Conservation (phyloP, 2,888 invertebrate species). For the Labia minor region DNA sequence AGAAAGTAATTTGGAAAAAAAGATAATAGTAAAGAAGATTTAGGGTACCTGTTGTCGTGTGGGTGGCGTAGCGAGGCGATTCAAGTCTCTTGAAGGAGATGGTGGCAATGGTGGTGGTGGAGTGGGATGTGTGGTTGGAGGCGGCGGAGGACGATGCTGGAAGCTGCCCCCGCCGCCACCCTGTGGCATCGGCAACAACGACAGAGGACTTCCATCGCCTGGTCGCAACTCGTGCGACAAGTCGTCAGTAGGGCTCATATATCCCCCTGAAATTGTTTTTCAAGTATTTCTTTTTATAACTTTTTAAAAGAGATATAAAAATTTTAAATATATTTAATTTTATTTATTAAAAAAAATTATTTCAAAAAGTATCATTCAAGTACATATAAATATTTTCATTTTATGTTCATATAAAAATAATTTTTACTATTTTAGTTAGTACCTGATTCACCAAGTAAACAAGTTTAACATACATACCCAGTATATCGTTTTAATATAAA, state of each 20-base stretch:
- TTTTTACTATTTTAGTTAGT: no score
- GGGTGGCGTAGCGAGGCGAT: not conserved
- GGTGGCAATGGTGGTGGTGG: not conserved
- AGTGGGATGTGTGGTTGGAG: slow-evolving; percentile 22
- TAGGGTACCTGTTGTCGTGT: not conserved
- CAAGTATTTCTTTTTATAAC: not conserved
- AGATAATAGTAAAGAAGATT: not conserved
- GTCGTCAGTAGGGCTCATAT: slow-evolving; percentile 41
- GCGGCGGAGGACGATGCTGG: slow-evolving; percentile 21
- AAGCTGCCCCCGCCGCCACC: not conserved
- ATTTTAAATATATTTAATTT: not conserved
- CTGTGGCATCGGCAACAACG: slow-evolving; percentile 13
- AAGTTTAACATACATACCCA: no score
- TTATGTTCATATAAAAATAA: no score
- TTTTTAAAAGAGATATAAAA: not conserved
- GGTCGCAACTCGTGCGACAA: slow-evolving; percentile 56
- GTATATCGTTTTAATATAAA: no score
- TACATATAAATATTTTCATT: no score
- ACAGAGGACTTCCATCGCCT: slow-evolving; percentile 26
- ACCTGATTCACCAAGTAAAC: no score
- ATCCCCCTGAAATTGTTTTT: not conserved
- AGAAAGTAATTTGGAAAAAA: not conserved
- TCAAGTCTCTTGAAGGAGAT: not conserved
- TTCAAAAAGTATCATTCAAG: no score
- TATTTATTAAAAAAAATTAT: slow-evolving; percentile 13